Percentiles rank a stretch among this genome's conserved stretches.
Evolutionary conservation across 2,113 vertebrate genomes (phyloP).

Genomic region (Colaptes auratus): DNA sequence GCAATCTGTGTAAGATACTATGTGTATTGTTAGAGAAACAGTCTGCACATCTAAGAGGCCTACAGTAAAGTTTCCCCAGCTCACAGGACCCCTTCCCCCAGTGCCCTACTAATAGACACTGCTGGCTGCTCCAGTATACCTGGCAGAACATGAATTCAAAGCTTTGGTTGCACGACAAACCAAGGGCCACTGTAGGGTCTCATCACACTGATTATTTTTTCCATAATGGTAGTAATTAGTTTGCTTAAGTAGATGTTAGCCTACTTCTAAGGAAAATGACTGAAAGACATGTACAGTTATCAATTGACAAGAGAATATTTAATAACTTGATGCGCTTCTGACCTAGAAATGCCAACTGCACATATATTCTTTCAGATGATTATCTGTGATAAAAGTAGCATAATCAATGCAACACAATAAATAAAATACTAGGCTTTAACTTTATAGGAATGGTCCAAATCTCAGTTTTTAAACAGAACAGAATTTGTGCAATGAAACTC

Average conservation of each 20-base stretch:
- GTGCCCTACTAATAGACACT: neutral
- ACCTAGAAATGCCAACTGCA: constrained; percentile 32
- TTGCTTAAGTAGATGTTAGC: constrained; percentile 27
- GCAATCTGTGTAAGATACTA: fast-evolving
- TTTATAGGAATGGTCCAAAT: neutral
- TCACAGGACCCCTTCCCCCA: neutral
- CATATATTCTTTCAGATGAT: neutral
- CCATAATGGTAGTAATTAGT: neutral
- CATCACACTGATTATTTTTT: neutral
- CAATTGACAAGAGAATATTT: constrained; percentile 36
- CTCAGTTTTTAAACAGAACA: neutral
- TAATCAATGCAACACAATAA: neutral
- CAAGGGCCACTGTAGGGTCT: neutral
- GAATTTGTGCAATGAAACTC: neutral
- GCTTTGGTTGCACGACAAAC: neutral
- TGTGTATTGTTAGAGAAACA: neutral
- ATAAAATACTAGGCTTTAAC: neutral
- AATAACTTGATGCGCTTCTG: constrained; percentile 20
- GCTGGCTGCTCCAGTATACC: neutral
- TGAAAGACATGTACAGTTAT: constrained; percentile 29
- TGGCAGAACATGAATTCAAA: neutral
- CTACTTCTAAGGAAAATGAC: constrained; percentile 34
- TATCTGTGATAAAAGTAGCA: neutral
- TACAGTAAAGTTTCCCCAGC: fast-evolving
- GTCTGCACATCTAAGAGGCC: neutral